Evolutionary conservation across 1,140 invertebrate species (phyloP), one percentile per base, ranked within the genome.

Genomic region (Homarus americanus): DNA sequence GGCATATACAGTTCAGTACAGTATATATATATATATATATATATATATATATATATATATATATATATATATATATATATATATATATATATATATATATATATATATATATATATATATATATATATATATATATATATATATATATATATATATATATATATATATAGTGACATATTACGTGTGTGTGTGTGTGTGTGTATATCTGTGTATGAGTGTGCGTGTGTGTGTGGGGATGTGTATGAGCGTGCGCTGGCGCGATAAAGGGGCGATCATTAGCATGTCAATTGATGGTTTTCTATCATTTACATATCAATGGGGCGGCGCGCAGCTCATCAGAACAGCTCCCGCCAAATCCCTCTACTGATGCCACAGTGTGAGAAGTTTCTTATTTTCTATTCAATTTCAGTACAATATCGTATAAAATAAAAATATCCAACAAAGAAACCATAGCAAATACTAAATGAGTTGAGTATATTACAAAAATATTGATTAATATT

Each of bases 231-330:
- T 75, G 79, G 75, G 69, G 36, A 82, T 75, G 88, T 76, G 82
- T 82, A 82, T 58, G 80, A 76, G 82, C 80, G 88, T 82, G 88
- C 53, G 84, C 69, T 58, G 32, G 40, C 72, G 73, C 53, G 88
- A 90, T 90, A 90, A 90, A 90, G 88, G 88, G 80, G 88, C 63
- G 80, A 90, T 90, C 79, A 90, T 90, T 90, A 90, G 88, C 88
- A 90, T 90, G 88, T 90, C 88, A 90, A 90, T 90, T 90, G 88
- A 58, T 58, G 88, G 88, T 90, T 90, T 90, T 90, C 88, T 90
- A 76, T 90, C 80, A 90, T 90, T 90, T 90, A 76, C 88, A 90
- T 90, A 90, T 90, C 80, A 90, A 90, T 90, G 88, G 88, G 80
- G 88, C 72, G 88, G 82, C 80, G 88, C 82, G 82, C 80, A 66